Percentiles rank a stretch among this genome's conserved stretches.
phyloP scores from a whole-genome alignment of 2,797 vertebrate genomes.

The Neostethus bicornis region DNA sequence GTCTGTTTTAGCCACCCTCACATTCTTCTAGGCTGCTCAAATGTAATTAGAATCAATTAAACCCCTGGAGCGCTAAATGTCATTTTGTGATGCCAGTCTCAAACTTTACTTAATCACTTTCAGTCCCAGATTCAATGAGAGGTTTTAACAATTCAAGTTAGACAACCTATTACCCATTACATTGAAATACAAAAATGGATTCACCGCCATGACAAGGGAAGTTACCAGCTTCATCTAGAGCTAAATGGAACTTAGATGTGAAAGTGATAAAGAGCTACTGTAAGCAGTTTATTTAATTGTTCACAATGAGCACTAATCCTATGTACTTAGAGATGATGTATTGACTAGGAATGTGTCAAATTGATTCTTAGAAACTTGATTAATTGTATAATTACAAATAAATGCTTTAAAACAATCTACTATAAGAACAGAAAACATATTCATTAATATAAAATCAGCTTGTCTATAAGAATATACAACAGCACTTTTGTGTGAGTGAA shows the following conservation, averaged over 20 bases:
- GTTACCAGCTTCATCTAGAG: slow-evolving; percentile 19
- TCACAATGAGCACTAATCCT: slow-evolving; percentile 2
- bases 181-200: slow-evolving; percentile 30
- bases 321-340: not conserved
- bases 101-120: slow-evolving; percentile 56
- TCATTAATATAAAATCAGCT: not conserved
- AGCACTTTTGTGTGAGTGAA: not conserved
- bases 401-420: slow-evolving; percentile 5
- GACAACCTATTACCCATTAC: slow-evolving; percentile 28
- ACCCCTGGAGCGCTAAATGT: slow-evolving; percentile 55
- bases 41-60: slow-evolving; percentile 69
- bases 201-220: slow-evolving; percentile 14
- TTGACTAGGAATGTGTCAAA: slow-evolving; percentile 7
- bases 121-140: slow-evolving; percentile 40
- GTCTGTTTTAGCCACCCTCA: slow-evolving; percentile 39
- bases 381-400: not conserved
- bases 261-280: slow-evolving; percentile 14
- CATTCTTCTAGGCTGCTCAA: slow-evolving; percentile 52
- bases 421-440: slow-evolving; percentile 1
- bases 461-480: not conserved
- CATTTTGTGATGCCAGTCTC: slow-evolving; percentile 50
- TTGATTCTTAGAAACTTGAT: not conserved
- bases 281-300: slow-evolving; percentile 7
- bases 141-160: slow-evolving; percentile 48
- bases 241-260: slow-evolving; percentile 10